Percentiles rank a stretch among this genome's conserved stretches.
Evolutionary conservation across 2,113 vertebrate species (phyloP).

Genomic region (Hirundichthys speculiger): DNA sequence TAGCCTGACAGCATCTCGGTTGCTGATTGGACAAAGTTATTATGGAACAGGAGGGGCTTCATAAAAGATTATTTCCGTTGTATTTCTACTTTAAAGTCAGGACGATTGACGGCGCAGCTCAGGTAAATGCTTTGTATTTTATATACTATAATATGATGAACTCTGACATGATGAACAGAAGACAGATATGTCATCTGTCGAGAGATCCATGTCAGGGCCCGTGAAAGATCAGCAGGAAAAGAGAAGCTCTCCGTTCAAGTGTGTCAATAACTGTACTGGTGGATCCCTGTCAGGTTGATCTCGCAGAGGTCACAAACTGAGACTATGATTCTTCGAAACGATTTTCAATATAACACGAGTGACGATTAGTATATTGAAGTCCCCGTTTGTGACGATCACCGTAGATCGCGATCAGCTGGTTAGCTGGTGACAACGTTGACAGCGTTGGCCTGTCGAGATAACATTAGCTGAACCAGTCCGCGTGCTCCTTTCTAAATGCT

Average conservation of each 20-base stretch:
- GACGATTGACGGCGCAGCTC: conserved; percentile 62
- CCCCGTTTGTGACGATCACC: neutral
- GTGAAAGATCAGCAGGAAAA: too few species aligned
- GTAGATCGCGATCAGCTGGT: conserved; percentile 2
- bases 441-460: conserved; percentile 22
- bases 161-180: too few species aligned
- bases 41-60: conserved; percentile 48
- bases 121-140: conserved; percentile 61
- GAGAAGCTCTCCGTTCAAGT: neutral
- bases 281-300: conserved; percentile 1
- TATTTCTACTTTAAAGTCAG: conserved; percentile 63
- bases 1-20: fast-evolving
- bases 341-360: fast-evolving
- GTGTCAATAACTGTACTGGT: conserved; percentile 12
- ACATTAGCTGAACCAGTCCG: neutral
- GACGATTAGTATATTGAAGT: neutral
- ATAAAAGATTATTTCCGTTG: conserved; percentile 57
- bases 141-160: too few species aligned
- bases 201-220: too few species aligned
- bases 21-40: conserved; percentile 59
- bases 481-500: conserved; percentile 24
- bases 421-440: conserved; percentile 30
- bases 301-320: conserved; percentile 46
- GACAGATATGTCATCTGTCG: too few species aligned
- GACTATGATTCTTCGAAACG: neutral